Evolutionary conservation across 1,140 invertebrate genomes (phyloP).

Genomic region (Sitobion miscanthi): DNA sequence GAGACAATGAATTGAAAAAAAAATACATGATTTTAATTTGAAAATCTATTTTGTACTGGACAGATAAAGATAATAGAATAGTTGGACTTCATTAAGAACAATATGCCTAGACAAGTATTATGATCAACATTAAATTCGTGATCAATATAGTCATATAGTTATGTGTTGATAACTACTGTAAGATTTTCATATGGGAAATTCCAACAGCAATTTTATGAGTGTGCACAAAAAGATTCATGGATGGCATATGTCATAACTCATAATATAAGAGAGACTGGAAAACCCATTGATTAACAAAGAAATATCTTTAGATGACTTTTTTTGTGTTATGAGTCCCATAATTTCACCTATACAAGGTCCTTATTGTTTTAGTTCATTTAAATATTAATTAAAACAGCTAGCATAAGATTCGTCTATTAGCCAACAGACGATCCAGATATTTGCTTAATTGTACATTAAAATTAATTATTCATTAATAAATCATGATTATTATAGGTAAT

Average conservation of each 20-base stretch:
- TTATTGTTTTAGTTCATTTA: constrained; percentile 13
- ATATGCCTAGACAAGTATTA: background rate
- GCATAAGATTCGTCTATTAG: background rate
- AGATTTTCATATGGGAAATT: constrained; percentile 16
- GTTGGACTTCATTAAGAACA: background rate
- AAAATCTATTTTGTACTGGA: background rate
- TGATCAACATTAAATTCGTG: constrained; percentile 3
- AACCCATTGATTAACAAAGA: constrained; percentile 18
- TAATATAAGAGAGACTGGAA: background rate
- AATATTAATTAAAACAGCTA: background rate
- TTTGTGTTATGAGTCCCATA: background rate
- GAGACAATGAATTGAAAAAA: background rate
- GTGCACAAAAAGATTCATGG: background rate
- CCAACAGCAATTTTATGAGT: constrained; percentile 2
- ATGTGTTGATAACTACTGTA: background rate
- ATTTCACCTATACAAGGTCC: background rate
- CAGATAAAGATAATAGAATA: background rate
- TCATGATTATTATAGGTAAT: background rate
- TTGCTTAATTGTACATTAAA: background rate
- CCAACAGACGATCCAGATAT: background rate
- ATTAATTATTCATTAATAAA: background rate
- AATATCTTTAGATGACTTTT: background rate
- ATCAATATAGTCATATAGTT: constrained; percentile 3
- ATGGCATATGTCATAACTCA: constrained; percentile 10
- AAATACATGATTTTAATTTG: background rate